A percentile compares a stretch with the other conserved stretches of the same genome.
Conservation (phyloP, 2,797 vertebrate genomes). For the Argya squamiceps region DNA sequence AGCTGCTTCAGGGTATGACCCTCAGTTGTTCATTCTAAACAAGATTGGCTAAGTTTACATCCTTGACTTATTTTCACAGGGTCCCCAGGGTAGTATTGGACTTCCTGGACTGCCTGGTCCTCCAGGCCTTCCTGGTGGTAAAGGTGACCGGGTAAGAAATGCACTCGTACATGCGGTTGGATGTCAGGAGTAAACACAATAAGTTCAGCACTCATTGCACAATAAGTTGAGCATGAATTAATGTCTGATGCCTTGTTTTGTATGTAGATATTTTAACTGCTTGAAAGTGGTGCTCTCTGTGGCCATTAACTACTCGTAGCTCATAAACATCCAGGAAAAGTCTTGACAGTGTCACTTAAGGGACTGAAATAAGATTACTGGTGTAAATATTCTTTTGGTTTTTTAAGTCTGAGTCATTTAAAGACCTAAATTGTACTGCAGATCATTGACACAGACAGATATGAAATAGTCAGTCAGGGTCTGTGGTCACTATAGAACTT, state of each 20-base stretch:
- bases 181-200: neutral
- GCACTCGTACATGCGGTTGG: neutral
- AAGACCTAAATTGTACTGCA: neutral
- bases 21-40: neutral
- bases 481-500: neutral
- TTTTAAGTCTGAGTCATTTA: neutral
- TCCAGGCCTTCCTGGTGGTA: conserved; percentile 87
- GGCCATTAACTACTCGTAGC: neutral
- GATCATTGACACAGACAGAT: neutral
- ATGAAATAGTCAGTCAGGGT: neutral
- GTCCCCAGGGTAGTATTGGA: conserved; percentile 89
- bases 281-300: neutral
- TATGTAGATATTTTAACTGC: neutral
- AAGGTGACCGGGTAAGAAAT: conserved; percentile 92
- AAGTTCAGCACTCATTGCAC: neutral
- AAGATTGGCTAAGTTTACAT: neutral
- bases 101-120: conserved; percentile 93
- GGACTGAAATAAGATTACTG: neutral
- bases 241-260: neutral
- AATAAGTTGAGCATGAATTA: neutral
- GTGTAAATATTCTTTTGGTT: neutral
- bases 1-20: neutral
- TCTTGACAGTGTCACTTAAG: neutral
- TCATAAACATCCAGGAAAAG: neutral
- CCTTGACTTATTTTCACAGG: conserved; percentile 79